Evolutionary conservation across 2,113 vertebrate species (phyloP).

Genomic region (Anarhynchus alexandrinus): DNA sequence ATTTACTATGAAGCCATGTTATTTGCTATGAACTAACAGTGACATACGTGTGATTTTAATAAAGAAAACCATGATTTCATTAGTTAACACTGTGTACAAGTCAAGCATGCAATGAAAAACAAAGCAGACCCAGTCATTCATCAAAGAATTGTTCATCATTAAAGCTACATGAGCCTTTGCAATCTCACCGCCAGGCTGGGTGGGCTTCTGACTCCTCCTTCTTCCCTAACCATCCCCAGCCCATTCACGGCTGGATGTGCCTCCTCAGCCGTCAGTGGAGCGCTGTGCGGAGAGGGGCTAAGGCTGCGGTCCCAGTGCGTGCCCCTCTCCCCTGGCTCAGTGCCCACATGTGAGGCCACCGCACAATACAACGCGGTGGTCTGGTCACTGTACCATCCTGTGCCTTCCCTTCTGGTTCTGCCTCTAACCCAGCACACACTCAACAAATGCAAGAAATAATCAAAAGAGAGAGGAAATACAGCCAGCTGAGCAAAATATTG

Average conservation of each 20-base stretch:
- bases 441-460: not conserved
- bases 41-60: constrained; percentile 30
- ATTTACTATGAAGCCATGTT: constrained; percentile 24
- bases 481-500: not conserved
- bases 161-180: not conserved
- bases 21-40: constrained; percentile 19
- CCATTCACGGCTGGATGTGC: accelerated
- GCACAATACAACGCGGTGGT: accelerated
- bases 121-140: not conserved
- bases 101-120: not conserved
- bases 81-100: not conserved
- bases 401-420: not conserved
- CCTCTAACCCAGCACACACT: not conserved
- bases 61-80: constrained; percentile 12
- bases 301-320: accelerated
- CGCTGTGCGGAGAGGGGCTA: accelerated
- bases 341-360: accelerated
- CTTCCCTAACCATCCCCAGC: not conserved
- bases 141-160: not conserved
- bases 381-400: accelerated
- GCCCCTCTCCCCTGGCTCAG: not conserved
- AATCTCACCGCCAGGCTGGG: not conserved
- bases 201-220: not conserved
- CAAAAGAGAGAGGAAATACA: not conserved
- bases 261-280: accelerated